A percentile compares a stretch with the other conserved stretches of the same genome.
Evolutionary conservation across 2,888 invertebrate species (phyloP).

Genomic region (Smittia aterrima): DNA sequence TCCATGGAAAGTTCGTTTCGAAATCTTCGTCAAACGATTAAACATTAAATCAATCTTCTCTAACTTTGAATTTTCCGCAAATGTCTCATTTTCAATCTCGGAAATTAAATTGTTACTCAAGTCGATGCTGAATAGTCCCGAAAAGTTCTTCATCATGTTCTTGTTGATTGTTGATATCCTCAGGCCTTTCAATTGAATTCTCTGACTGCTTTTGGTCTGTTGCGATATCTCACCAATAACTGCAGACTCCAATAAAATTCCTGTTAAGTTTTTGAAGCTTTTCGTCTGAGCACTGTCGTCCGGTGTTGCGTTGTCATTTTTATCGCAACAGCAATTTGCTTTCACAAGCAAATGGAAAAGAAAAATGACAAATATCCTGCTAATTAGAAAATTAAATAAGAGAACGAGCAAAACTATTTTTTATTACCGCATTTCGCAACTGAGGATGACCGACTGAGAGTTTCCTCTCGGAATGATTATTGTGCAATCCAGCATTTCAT

Average conservation of each 20-base stretch:
- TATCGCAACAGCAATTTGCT: no score
- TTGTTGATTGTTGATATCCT: conserved; percentile 9
- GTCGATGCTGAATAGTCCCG: conserved; percentile 6
- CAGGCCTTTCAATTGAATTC: neutral
- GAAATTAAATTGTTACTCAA: conserved; percentile 23
- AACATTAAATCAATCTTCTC: conserved; percentile 34
- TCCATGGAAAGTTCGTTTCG: conserved; percentile 33
- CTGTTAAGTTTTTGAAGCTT: conserved; percentile 20
- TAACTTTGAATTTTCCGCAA: neutral
- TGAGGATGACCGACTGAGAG: no score
- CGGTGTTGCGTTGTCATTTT: no score
- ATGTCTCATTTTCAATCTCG: conserved; percentile 31
- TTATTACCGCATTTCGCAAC: no score
- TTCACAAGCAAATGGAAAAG: no score
- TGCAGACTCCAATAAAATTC: conserved; percentile 18
- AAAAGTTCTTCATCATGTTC: conserved; percentile 21
- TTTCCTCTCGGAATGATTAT: no score
- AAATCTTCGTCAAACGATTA: conserved; percentile 22
- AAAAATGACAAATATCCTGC: no score
- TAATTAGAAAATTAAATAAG: no score
- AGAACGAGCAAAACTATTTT: no score
- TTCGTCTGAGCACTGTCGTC: no score
- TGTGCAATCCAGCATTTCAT: no score
- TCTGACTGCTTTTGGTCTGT: conserved; percentile 20
- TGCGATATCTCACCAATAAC: conserved; percentile 18